These are phyloP conservation scores for Orbicella faveolata DNA, from an alignment of 64 coral and sea anemone genomes.

Conservation along the genomic window DNA sequence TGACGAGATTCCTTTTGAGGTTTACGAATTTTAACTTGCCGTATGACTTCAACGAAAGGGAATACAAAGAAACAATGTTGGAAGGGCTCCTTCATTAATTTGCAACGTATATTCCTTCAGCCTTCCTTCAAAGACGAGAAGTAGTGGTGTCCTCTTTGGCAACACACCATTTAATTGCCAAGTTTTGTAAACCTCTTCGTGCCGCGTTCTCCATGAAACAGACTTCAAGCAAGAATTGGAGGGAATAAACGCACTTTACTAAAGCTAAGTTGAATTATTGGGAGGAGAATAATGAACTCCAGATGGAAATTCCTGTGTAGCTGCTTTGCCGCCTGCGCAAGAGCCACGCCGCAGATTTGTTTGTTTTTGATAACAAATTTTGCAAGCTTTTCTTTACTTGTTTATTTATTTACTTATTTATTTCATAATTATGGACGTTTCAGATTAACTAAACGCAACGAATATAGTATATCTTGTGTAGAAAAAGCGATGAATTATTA, in stretches of 20 bases:
- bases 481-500: not conserved
- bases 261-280: constrained; percentile 6
- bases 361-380: constrained; percentile 55
- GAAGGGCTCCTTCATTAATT: not conserved
- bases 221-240: not conserved
- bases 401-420: constrained; percentile 28
- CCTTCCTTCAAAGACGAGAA: not conserved
- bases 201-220: not conserved
- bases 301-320: not conserved
- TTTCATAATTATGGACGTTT: constrained; percentile 8
- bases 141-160: constrained; percentile 22
- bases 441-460: not conserved
- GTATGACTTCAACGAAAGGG: not conserved
- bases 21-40: not conserved
- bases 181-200: constrained; percentile 11
- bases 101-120: not conserved
- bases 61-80: not conserved
- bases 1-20: not conserved
- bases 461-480: not conserved
- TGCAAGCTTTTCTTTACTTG: not conserved
- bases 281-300: not conserved
- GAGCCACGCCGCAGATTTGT: constrained; percentile 34
- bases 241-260: not conserved
- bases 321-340: not conserved
- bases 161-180: constrained; percentile 4